Evolutionary conservation across 1,140 invertebrate genomes (phyloP).

Genomic region (Lethocerus indicus): DNA sequence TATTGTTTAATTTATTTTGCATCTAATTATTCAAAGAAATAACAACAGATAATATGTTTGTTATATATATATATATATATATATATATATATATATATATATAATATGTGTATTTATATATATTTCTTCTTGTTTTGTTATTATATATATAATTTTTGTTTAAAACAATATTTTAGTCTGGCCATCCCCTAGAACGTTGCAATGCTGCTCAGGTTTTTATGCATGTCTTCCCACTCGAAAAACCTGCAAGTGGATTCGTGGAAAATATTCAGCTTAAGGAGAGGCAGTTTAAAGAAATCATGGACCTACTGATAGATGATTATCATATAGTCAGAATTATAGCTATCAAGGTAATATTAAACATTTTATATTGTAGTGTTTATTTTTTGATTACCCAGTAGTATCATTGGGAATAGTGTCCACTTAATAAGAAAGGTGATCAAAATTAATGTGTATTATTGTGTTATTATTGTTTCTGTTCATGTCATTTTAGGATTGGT

Average conservation of each 20-base stretch:
- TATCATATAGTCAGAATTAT: conserved; percentile 17
- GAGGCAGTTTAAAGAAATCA: conserved; percentile 17
- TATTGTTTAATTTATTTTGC: not conserved
- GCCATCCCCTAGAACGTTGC: conserved; percentile 15
- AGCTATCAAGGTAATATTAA: conserved; percentile 15
- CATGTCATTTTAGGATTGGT: too few relatives aligned
- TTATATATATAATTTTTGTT: not conserved
- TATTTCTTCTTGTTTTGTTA: not conserved
- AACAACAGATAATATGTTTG: not conserved
- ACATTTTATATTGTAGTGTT: too few relatives aligned
- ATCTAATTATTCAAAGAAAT: not conserved
- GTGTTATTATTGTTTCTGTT: too few relatives aligned
- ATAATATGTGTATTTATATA: not conserved
- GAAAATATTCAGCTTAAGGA: conserved; percentile 14
- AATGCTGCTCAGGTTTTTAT: conserved; percentile 19
- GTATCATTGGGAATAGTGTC: too few relatives aligned
- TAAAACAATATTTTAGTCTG: conserved; percentile 14
- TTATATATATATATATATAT: not conserved
- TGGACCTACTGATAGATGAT: conserved; percentile 16
- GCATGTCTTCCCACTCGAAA: conserved; percentile 18
- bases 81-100: not conserved
- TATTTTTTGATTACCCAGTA: too few relatives aligned
- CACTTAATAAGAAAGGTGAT: too few relatives aligned
- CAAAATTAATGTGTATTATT: too few relatives aligned
- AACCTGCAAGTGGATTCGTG: conserved; percentile 5